Conservation (phyloP, 1,140 invertebrate species). For the Hycleus phaleratus region DNA sequence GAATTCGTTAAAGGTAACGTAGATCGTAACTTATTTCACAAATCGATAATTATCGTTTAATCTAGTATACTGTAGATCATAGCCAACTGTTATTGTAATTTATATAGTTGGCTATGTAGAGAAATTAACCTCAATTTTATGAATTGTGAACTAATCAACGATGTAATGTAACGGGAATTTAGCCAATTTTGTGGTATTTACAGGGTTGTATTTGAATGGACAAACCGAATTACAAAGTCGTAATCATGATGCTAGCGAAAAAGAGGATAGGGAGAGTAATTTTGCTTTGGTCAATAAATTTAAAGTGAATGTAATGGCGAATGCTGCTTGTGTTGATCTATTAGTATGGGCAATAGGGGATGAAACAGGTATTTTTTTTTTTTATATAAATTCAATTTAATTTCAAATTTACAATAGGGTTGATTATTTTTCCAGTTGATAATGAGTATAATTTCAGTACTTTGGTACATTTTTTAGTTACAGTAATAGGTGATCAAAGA, state of each 20-base stretch:
- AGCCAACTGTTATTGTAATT: constrained; percentile 26
- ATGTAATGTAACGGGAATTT: no score
- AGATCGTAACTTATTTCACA: no score
- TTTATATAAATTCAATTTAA: background rate
- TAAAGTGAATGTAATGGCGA: constrained; percentile 93
- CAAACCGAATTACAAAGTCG: constrained; percentile 85
- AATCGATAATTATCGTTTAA: no score
- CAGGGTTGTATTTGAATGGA: constrained; percentile 80
- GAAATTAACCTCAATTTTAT: no score
- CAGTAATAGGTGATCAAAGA: constrained; percentile 57
- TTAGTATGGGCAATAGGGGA: constrained; percentile 96
- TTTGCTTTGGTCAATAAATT: constrained; percentile 78
- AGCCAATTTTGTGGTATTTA: constrained; percentile 24
- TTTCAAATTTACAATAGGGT: background rate
- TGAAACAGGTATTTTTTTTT: constrained; percentile 73
- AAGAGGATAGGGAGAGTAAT: constrained; percentile 73
- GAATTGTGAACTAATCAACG: no score
- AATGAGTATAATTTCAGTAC: constrained; percentile 66
- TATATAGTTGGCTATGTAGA: no score
- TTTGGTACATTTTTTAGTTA: constrained; percentile 62
- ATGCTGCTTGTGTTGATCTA: constrained; percentile 94
- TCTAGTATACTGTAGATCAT: background rate
- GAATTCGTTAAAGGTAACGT: constrained; percentile 61
- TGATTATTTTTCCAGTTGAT: constrained; percentile 56
- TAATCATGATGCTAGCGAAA: constrained; percentile 71